Conservation (phyloP, 2,888 invertebrate genomes). For the Clivina fossor region DNA sequence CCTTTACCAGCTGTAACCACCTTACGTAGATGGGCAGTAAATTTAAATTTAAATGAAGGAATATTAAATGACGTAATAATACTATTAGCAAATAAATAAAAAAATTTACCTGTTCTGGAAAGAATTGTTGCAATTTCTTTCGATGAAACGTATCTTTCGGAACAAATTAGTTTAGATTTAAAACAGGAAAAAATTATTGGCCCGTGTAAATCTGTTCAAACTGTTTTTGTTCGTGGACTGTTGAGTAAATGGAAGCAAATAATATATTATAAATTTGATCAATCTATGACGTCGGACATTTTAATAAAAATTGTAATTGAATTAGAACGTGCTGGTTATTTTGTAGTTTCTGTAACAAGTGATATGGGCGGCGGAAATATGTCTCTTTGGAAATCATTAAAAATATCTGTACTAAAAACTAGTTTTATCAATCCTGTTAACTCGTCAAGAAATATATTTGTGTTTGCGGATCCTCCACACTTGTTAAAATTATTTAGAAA, state of each 20-base stretch:
- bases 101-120: not conserved
- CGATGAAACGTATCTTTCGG: not conserved
- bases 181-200: conserved; percentile 1
- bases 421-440: not conserved
- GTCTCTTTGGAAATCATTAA: conserved; percentile 2
- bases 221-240: not conserved
- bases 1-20: not conserved
- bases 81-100: not conserved
- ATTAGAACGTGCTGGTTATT: conserved; percentile 1
- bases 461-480: conserved; percentile 39
- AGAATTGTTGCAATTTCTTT: conserved; percentile 4
- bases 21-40: not conserved
- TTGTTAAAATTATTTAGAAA: conserved; percentile 39
- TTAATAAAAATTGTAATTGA: conserved; percentile 2
- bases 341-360: conserved; percentile 5
- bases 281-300: conserved; percentile 3
- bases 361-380: conserved; percentile 7
- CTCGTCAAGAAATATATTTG: conserved; percentile 32
- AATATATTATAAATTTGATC: conserved; percentile 9
- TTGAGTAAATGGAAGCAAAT: conserved; percentile 1
- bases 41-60: conserved; percentile 3
- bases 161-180: conserved; percentile 2
- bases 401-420: conserved; percentile 1
- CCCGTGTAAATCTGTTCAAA: not conserved
- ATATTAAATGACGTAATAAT: not conserved